Conservation (phyloP, 2,113 vertebrate species). For the Urocitellus parryii region DNA sequence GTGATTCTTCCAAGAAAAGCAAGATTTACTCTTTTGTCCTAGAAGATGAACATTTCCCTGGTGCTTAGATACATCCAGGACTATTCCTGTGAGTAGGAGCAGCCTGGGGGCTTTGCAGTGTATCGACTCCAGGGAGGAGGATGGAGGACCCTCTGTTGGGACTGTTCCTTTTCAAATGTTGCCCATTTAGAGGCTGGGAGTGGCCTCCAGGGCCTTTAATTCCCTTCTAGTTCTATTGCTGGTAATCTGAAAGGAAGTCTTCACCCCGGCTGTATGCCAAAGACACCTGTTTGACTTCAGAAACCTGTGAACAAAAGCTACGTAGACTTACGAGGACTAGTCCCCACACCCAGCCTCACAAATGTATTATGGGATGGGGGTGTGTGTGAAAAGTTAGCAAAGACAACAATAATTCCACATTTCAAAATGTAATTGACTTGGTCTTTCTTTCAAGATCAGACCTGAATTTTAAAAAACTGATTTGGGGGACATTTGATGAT, state of each 20-base stretch:
- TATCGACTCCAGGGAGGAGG: not conserved
- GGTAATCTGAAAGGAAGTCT: not conserved
- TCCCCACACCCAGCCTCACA: not conserved
- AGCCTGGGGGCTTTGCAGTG: not conserved
- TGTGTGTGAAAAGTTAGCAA: not conserved
- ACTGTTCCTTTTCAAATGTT: not conserved
- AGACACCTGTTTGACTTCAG: not conserved
- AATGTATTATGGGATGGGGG: not conserved
- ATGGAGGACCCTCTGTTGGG: not conserved
- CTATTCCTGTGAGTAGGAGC: not conserved
- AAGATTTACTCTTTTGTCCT: not conserved
- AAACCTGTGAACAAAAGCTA: not conserved
- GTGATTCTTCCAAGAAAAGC: not conserved
- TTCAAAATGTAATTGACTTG: conserved; percentile 15
- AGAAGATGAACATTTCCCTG: not conserved
- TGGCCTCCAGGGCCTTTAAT: not conserved
- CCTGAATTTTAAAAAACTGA: not conserved
- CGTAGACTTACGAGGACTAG: not conserved
- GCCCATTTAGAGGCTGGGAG: not conserved
- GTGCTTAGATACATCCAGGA: not conserved
- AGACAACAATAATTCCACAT: not conserved
- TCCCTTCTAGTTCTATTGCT: not conserved
- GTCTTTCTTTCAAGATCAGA: conserved; percentile 23
- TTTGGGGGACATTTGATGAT: not conserved
- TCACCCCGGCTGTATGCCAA: not conserved